These are phyloP conservation scores for Pseudorasbora parva DNA, from an alignment of 2,113 vertebrate genomes.

Conservation along the genomic window DNA sequence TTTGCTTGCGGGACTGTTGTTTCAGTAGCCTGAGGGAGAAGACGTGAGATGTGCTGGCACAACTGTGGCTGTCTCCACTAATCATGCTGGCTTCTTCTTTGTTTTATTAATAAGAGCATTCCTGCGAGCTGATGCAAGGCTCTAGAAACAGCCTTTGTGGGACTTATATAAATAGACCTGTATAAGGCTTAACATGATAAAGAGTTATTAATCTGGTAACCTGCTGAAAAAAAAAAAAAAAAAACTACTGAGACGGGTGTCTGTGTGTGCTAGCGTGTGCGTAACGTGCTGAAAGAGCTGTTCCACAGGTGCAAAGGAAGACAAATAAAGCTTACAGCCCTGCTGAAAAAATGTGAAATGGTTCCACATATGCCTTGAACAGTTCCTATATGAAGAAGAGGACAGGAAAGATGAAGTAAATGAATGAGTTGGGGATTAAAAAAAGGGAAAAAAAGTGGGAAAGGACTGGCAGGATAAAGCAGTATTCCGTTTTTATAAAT, in stretches of 20 bases:
- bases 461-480: constrained; percentile 25
- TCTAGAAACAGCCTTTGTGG: constrained; percentile 78
- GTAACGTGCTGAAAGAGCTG: neutral
- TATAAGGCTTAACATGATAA: constrained; percentile 78
- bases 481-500: constrained; percentile 43
- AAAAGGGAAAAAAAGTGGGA: constrained; percentile 5
- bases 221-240: constrained; percentile 73
- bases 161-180: constrained; percentile 79
- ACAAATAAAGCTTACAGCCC: neutral
- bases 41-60: constrained; percentile 69
- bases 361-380: neutral
- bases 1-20: constrained; percentile 57
- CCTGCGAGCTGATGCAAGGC: constrained; percentile 81
- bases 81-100: constrained; percentile 69
- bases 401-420: constrained; percentile 7
- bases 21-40: constrained; percentile 76
- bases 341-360: constrained; percentile 13
- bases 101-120: constrained; percentile 79
- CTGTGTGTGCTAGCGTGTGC: constrained; percentile 42
- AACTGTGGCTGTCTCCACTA: constrained; percentile 58
- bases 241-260: constrained; percentile 1
- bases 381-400: constrained; percentile 28
- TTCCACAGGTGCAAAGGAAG: constrained; percentile 48
- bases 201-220: constrained; percentile 79
- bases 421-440: neutral